phyloP scores from a whole-genome alignment of 2,113 vertebrate genomes.

The Ailurus styani region DNA sequence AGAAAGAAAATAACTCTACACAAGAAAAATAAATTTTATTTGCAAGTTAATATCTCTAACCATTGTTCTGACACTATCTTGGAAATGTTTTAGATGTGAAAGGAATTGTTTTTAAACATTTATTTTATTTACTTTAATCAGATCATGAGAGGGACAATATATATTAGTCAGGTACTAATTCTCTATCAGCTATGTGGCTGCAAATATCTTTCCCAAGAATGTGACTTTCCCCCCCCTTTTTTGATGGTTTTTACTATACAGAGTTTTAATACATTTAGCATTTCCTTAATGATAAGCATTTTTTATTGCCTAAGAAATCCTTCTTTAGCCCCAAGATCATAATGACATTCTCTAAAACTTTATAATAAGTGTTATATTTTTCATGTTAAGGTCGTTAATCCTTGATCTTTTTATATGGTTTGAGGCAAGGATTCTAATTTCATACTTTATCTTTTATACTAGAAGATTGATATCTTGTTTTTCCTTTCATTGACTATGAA shows the following conservation, averaged over 20 bases:
- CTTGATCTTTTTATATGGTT: background rate
- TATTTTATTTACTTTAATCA: constrained; percentile 5
- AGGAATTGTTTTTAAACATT: background rate
- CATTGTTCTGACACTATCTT: background rate
- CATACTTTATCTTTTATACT: background rate
- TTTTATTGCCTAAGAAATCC: background rate
- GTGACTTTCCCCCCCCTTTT: background rate
- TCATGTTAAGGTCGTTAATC: background rate
- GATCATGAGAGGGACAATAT: background rate
- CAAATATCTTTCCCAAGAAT: background rate
- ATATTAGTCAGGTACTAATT: background rate
- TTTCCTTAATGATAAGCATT: background rate
- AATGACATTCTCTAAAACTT: background rate
- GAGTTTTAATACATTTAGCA: background rate
- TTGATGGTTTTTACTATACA: background rate
- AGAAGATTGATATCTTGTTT: background rate
- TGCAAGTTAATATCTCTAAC: constrained; percentile 15
- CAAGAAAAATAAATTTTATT: background rate
- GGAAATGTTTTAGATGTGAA: background rate
- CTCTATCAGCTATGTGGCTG: background rate
- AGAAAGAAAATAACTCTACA: background rate
- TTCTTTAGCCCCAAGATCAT: background rate
- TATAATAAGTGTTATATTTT: background rate
- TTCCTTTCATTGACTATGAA: background rate
- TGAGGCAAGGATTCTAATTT: background rate